These are phyloP conservation scores for Bombus terrestris DNA, from an alignment of 1,140 invertebrate genomes.

Conservation along the genomic window DNA sequence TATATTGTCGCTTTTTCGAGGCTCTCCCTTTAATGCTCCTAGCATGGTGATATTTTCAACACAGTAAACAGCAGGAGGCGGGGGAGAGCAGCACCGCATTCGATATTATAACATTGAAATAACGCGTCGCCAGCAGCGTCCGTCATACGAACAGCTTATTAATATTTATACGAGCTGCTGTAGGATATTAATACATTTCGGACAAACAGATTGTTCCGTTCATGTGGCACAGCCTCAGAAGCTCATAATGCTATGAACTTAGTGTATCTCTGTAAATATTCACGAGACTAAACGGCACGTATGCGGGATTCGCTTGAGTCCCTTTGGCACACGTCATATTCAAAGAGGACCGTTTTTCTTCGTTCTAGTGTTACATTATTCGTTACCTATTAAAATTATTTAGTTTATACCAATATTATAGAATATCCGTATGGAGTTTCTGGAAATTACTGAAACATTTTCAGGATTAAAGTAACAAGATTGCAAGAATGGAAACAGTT, in stretches of 20 bases:
- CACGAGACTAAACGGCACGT: slow-evolving; percentile 13
- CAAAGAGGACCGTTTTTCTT: background rate
- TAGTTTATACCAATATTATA: too few species aligned
- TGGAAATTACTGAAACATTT: background rate
- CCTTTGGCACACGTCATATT: background rate
- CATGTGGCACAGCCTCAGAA: slow-evolving; percentile 37
- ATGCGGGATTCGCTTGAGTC: background rate
- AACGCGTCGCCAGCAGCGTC: background rate
- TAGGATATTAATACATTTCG: slow-evolving; percentile 48
- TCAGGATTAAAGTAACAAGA: too few species aligned
- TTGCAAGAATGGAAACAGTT: background rate
- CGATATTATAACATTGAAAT: slow-evolving; percentile 30
- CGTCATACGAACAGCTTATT: slow-evolving; percentile 34
- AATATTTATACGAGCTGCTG: slow-evolving; percentile 39
- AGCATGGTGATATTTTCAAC: background rate
- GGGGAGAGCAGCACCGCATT: background rate
- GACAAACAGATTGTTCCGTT: slow-evolving; percentile 45
- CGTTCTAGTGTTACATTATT: background rate
- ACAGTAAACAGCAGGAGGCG: background rate
- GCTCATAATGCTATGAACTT: slow-evolving; percentile 42
- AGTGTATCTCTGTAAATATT: slow-evolving; percentile 41
- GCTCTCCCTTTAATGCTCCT: background rate
- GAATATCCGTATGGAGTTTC: too few species aligned
- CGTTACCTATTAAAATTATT: background rate
- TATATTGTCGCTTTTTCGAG: background rate